Evolutionary conservation across 2,888 invertebrate genomes (phyloP), one percentile per base, ranked within the genome.

Genomic region (Mamestra brassicae): DNA sequence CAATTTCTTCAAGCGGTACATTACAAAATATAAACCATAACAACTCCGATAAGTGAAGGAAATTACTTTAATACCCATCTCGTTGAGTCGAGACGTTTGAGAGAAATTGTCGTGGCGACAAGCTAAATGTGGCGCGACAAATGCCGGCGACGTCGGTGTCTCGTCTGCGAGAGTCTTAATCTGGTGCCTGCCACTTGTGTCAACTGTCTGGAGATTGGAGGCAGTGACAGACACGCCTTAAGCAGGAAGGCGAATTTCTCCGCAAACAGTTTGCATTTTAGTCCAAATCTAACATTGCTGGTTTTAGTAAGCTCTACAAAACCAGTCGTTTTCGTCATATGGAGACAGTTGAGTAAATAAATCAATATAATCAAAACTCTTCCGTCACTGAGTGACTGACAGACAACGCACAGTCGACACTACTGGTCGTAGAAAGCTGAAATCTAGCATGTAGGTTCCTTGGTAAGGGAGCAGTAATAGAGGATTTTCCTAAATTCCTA

Each of bases 151-250:
- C 61, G 34, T 55, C 55, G 62, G 63, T 6, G 57, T 57, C 71
- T 72, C n/a, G 42, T 68, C 79, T 62, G 47, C 15, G 36, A 8
- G 1, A 52, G 63, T 45, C 34, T 62, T 83, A 77, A 80, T 83
- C 84, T 74, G 17, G 15, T 61, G 62, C 45, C 67, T 70, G 70
- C 38, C 70, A 68, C 69, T 74, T 72, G 63, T 84, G 57, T 68
- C 78, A 84, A 73, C 71, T 72, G 64, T 67, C 69, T 74, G 36
- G 34, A 62, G 26, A 62, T 17, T 57, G 52, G 26, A 38, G 7
- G 52, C 54, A 50, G 8, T 64, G 80, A 77, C 71, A 67, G 66
- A 42, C 58, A 66, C 17, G 17, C 60, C 34, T 68, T 50, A 34
- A 52, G 54, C 4, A 47, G 2, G 5, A 8, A 45, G 34, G 13